A percentile compares a stretch with the other conserved stretches of the same genome.
These are phyloP conservation scores for Hemichromis elongatus DNA, from an alignment of 2,113 vertebrate genomes.

Conservation along the genomic window DNA sequence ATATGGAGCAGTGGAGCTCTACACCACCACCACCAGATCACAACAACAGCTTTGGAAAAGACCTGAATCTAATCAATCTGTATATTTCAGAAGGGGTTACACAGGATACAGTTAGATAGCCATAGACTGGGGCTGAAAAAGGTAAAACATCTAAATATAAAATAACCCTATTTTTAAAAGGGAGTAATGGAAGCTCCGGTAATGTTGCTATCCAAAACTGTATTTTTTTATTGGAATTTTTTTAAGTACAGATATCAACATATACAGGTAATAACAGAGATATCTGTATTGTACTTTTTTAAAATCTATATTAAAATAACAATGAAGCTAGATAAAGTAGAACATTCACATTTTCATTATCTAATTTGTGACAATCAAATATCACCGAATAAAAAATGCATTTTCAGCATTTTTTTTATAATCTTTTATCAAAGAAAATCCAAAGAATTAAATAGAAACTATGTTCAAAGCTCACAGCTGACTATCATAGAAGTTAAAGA, in stretches of 20 bases:
- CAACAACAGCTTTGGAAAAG: not conserved
- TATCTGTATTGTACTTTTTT: not conserved
- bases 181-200: not conserved
- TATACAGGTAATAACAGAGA: not conserved
- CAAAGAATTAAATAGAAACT: too few relatives aligned
- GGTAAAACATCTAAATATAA: not conserved
- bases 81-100: not conserved
- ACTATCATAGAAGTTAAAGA: too few relatives aligned
- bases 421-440: too few relatives aligned
- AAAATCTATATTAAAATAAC: not conserved
- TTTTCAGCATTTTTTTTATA: not conserved
- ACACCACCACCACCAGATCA: not conserved
- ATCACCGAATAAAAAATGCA: not conserved
- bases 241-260: not conserved
- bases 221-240: not conserved
- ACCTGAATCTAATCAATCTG: not conserved
- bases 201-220: not conserved
- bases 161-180: not conserved
- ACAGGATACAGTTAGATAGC: not conserved
- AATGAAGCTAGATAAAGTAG: not conserved
- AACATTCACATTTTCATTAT: not conserved
- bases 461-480: too few relatives aligned
- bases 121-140: not conserved
- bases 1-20: not conserved
- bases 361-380: not conserved